Evolutionary conservation across 2,113 vertebrate genomes (phyloP).

Genomic region (Vulpes ferrilata): DNA sequence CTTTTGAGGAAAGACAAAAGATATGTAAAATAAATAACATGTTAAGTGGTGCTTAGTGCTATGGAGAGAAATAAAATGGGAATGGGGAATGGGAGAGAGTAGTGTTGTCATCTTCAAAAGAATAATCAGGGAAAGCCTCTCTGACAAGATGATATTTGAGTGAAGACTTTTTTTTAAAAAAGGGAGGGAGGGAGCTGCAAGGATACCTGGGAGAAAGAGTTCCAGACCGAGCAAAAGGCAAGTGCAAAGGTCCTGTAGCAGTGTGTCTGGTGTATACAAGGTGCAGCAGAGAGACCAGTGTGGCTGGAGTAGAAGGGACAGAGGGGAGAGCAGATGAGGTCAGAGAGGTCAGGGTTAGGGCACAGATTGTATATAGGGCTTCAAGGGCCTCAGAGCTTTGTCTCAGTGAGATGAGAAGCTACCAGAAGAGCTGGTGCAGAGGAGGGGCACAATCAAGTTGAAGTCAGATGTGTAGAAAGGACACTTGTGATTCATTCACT

Average conservation of each 20-base stretch:
- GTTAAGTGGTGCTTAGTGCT: not conserved
- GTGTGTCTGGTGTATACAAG: not conserved
- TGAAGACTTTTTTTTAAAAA: not conserved
- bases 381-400: not conserved
- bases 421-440: not conserved
- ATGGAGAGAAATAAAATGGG: slow-evolving; percentile 27
- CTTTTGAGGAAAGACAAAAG: not conserved
- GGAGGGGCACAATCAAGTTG: not conserved
- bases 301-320: not conserved
- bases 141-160: not conserved
- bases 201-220: not conserved
- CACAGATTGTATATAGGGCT: not conserved
- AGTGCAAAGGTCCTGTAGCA: not conserved
- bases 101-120: slow-evolving; percentile 19
- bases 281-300: not conserved
- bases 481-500: slow-evolving; percentile 3
- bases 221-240: not conserved
- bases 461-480: slow-evolving; percentile 38
- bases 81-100: not conserved
- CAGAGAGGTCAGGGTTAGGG: not conserved
- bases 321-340: not conserved
- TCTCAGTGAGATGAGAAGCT: slow-evolving; percentile 19
- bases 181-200: fast-evolving
- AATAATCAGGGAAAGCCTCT: not conserved
- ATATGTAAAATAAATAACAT: not conserved